phyloP scores from a whole-genome alignment of 2,797 vertebrate species.

The Hippocampus kuda region DNA sequence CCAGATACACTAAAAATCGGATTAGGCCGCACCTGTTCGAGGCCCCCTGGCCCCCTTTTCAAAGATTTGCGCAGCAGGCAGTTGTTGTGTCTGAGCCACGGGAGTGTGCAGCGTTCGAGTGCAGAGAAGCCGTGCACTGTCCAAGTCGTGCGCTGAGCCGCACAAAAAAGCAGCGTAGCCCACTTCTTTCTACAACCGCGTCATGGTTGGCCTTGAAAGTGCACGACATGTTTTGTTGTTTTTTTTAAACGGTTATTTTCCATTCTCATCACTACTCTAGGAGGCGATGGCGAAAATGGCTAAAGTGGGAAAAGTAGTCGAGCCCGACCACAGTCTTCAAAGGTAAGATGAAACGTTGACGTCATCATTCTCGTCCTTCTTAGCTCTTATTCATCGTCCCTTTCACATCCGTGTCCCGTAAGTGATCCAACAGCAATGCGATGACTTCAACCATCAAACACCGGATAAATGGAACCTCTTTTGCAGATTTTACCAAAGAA shows the following conservation, averaged over 20 bases:
- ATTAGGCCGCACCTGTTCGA: constrained; percentile 49
- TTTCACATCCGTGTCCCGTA: neutral
- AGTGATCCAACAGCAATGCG: neutral
- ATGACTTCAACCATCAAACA: neutral
- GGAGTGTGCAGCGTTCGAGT: constrained; percentile 37
- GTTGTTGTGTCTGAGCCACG: constrained; percentile 50
- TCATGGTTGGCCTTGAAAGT: constrained; percentile 23
- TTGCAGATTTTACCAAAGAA: constrained; percentile 84
- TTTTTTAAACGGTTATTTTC: constrained; percentile 7
- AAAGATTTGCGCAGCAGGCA: constrained; percentile 31
- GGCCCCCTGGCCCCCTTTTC: constrained; percentile 15
- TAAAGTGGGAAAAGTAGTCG: constrained; percentile 76
- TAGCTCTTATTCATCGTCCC: neutral
- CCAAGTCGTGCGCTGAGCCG: constrained; percentile 34
- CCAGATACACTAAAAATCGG: constrained; percentile 57
- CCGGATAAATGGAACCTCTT: neutral
- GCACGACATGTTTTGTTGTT: constrained; percentile 30
- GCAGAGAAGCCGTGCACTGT: constrained; percentile 22
- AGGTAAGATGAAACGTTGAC: constrained; percentile 60
- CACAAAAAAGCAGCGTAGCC: neutral
- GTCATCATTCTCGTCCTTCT: neutral
- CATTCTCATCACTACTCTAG: constrained; percentile 53
- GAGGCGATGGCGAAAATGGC: constrained; percentile 91
- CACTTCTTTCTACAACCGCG: constrained; percentile 33
- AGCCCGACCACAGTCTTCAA: constrained; percentile 68